Evolutionary conservation across 2,797 vertebrate species (phyloP), one percentile per base, ranked within the genome.

Genomic region (Petrocephalus sullivani): DNA sequence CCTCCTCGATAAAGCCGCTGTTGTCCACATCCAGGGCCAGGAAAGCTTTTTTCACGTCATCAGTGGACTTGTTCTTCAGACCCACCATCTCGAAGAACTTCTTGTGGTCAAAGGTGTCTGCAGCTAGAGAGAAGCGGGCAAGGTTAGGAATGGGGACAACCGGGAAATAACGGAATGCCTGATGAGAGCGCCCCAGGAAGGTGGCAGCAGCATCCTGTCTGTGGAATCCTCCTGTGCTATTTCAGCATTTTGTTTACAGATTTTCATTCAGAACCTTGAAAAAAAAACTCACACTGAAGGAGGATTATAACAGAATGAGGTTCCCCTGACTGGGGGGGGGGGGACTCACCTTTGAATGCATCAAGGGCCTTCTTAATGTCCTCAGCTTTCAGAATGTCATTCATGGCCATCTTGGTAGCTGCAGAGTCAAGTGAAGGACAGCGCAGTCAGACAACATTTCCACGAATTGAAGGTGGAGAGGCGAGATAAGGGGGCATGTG

Each of bases 41-140:
- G 92, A 99, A 99, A 92, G 96, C 96, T 93, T 97, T 97, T 94
- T 97, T 97, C 93, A 99, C 94, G 0, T 98, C 96, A 0, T 97
- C 97, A 0, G 89, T 57, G 1, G 93, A 96, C 92, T 97, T 98
- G 37, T 93, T 93, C 95, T 97, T 99, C 93, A 99, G 95, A 49
- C 98, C 98, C 2, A 97, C 95, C 94, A 99, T 95, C 89, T 98
- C 96, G n/a, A 99, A 99, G 93, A 99, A 99, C 95, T 96, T 98
- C 95, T 96, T 98, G 92, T 98, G 94, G 95, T 98, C 96, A 71
- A 99, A 99, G 90, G 97, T 97, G 61, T 98, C 98, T 0, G 95
- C 93, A 54, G 94, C 98, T 99, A 21, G 0, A 51, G 37, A 82
- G 57, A 64, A 64, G 21, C 2, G 7, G 3, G 19, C 10, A 19